Base-by-base conservation (phyloP, 2,113 vertebrate genomes). In the Eulacestoma nigropectus region DNA sequence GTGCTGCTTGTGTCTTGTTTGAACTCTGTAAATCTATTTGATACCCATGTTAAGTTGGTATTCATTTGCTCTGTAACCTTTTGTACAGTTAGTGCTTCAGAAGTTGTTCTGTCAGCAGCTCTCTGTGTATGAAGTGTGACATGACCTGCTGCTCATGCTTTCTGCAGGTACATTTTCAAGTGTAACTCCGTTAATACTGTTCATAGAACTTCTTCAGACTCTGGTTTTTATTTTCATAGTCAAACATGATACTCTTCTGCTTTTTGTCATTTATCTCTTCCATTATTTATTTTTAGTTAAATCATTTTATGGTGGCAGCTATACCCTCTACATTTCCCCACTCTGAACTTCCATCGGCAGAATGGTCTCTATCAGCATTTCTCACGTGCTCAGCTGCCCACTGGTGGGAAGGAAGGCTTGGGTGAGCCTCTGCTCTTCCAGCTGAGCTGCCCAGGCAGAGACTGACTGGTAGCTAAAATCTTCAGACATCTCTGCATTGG, bases 281-380 rank as follows among this genome's bases (percentile, higher is more conserved):
- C 10, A 8, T 63, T 44, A 29, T 50, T 47, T 20, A 41, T 17
- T 55, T 72, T 64, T 11, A 55, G 27, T 74, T 47, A 2, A 19
- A 15, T 55, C 2, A 42, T 88, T 77, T 74, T 57, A 7, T 49
- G 30, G 18, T 19, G 33, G 13, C 37, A 41, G 33, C 50, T 57
- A 1, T 47, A 22, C 39, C 18, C 13, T 9, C 29, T 85, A 0
- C 35, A 30, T 74, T 90, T 69, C 33, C 42, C 29, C 5, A 0
- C 22, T 53, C 13, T 73, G 33, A 60, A 6, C 10, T 27, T 44
- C 32, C 4, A 1, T 10, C 4, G 41, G 33, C 50, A 69, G 53
- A 65, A 60, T 0, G 3, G 49, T 14, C 41, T 37, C 1, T 29
- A 1, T 56, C 11, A n/a, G 49, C 29, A 12, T 56, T 84, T 63